Percentiles rank a stretch among this genome's conserved stretches.
phyloP scores from a whole-genome alignment of 2,113 vertebrate genomes.

The Engraulis encrasicolus region DNA sequence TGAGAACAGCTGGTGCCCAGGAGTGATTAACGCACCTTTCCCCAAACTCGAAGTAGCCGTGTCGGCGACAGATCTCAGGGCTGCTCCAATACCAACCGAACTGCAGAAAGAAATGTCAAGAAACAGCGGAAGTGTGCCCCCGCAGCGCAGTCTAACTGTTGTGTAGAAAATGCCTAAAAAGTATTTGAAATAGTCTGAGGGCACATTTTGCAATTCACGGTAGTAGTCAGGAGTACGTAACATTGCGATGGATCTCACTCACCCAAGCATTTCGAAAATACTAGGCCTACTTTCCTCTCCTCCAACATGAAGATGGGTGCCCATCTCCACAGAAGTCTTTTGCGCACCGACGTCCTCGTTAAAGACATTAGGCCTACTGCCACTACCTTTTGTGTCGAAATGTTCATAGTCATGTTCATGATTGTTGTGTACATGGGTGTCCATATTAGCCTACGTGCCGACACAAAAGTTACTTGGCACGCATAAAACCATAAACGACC shows the following conservation, averaged over 20 bases:
- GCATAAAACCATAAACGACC: too few species aligned
- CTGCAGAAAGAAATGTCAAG: not conserved
- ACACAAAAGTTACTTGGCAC: too few species aligned
- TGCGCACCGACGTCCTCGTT: not conserved
- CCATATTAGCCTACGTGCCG: too few species aligned
- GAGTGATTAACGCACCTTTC: not conserved
- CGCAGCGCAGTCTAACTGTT: too few species aligned
- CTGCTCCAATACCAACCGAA: slow-evolving; percentile 14
- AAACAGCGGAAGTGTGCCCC: too few species aligned
- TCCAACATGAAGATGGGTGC: not conserved
- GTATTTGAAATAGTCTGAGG: too few species aligned
- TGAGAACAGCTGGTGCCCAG: not conserved
- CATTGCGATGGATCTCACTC: not conserved
- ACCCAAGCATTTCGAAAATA: not conserved
- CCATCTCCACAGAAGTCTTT: slow-evolving; percentile 40
- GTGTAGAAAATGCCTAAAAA: too few species aligned
- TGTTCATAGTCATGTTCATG: too few species aligned
- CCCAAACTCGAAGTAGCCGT: slow-evolving; percentile 37
- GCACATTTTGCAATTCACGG: too few species aligned
- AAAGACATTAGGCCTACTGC: not conserved
- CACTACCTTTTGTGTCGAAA: not conserved
- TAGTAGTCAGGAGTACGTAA: too few species aligned
- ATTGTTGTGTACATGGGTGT: too few species aligned
- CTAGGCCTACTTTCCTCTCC: not conserved
- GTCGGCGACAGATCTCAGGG: slow-evolving; percentile 56